These are phyloP conservation scores for Willisornis vidua DNA, from an alignment of 2,113 vertebrate genomes.

Conservation along the genomic window DNA sequence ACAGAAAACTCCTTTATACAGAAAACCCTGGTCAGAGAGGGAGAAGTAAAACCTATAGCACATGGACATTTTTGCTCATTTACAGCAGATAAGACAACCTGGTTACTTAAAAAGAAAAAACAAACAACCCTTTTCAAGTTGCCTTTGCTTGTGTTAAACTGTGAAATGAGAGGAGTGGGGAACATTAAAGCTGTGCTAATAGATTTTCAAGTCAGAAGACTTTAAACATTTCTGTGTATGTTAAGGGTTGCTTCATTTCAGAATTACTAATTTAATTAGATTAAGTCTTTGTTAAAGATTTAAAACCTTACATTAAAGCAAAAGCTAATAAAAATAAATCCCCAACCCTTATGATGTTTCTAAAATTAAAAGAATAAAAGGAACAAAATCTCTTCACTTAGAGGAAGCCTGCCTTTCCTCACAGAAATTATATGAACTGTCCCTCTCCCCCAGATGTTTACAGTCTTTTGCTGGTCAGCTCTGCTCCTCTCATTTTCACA, in stretches of 20 bases:
- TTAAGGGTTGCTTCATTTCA: neutral
- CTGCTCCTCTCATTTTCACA: neutral
- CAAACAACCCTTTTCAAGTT: neutral
- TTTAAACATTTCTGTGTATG: slow-evolving; percentile 1
- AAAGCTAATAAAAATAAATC: neutral
- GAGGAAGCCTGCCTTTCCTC: neutral
- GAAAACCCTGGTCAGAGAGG: neutral
- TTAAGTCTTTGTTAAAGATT: neutral
- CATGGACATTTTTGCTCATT: neutral
- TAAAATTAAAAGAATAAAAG: neutral
- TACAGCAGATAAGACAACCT: neutral
- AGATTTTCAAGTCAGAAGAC: neutral
- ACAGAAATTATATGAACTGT: neutral
- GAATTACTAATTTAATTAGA: slow-evolving; percentile 44
- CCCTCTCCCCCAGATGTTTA: neutral
- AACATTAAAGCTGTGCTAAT: neutral
- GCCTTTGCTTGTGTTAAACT: neutral
- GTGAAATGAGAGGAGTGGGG: neutral
- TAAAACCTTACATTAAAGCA: neutral
- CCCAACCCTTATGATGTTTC: neutral
- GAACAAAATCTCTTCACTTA: neutral
- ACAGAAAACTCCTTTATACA: neutral
- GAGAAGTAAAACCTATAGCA: neutral
- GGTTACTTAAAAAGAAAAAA: neutral
- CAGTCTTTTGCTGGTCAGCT: neutral